A percentile compares a stretch with the other conserved stretches of the same genome.
Evolutionary conservation across 2,888 invertebrate genomes (phyloP).

Genomic region (Drosophila paramelanica): DNA sequence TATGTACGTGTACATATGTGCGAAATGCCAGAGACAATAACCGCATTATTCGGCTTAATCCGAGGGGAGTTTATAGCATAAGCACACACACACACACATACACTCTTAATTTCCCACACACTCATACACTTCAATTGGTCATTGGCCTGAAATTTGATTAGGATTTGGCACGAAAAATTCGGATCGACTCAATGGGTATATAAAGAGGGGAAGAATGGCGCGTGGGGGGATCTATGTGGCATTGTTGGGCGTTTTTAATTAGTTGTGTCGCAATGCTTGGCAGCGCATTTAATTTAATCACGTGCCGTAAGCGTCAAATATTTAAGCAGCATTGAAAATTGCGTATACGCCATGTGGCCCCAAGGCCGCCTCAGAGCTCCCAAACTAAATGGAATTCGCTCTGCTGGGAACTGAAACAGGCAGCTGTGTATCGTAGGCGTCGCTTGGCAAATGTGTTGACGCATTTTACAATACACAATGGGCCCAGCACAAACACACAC

Average conservation of each 20-base stretch:
- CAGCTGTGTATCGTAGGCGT: slow-evolving; percentile 30
- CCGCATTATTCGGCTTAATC: slow-evolving; percentile 62
- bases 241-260: slow-evolving; percentile 72
- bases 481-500: slow-evolving; percentile 51
- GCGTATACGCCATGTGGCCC: slow-evolving; percentile 71
- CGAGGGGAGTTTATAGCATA: slow-evolving; percentile 46
- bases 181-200: slow-evolving; percentile 26
- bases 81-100: slow-evolving; percentile 19
- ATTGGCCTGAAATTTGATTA: slow-evolving; percentile 55
- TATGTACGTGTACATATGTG: slow-evolving; percentile 11
- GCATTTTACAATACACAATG: slow-evolving; percentile 77
- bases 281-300: slow-evolving; percentile 74
- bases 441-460: slow-evolving; percentile 73
- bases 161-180: slow-evolving; percentile 46
- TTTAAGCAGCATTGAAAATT: slow-evolving; percentile 74
- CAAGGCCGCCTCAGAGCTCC: slow-evolving; percentile 22
- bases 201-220: not conserved
- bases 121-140: slow-evolving; percentile 41
- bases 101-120: not conserved
- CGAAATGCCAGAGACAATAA: slow-evolving; percentile 64
- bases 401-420: slow-evolving; percentile 17
- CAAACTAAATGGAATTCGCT: slow-evolving; percentile 19
- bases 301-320: slow-evolving; percentile 76
- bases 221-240: slow-evolving; percentile 28
- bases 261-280: slow-evolving; percentile 71